These are phyloP conservation scores for Habropoda laboriosa DNA, from an alignment of 1,140 invertebrate species.

Conservation along the genomic window DNA sequence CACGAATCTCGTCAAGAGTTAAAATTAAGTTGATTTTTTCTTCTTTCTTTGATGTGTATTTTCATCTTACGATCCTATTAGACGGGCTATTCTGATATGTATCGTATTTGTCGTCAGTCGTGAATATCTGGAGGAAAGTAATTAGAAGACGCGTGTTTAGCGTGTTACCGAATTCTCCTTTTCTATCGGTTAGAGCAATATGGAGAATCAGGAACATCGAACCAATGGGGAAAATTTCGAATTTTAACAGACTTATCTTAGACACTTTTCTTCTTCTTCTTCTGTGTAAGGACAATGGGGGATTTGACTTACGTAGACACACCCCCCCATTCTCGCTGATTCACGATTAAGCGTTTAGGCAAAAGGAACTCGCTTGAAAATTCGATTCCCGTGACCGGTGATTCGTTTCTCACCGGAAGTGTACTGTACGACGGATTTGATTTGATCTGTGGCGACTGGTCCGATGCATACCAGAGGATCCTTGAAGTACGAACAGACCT, in stretches of 20 bases:
- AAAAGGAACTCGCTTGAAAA: slow-evolving; percentile 76
- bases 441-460: slow-evolving; percentile 89
- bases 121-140: slow-evolving; percentile 66
- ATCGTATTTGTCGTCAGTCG: slow-evolving; percentile 79
- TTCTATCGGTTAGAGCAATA: no score
- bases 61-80: slow-evolving; percentile 68
- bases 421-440: slow-evolving; percentile 87
- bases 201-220: slow-evolving; percentile 30
- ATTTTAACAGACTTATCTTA: slow-evolving; percentile 49
- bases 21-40: not conserved
- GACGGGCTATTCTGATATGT: slow-evolving; percentile 76
- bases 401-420: slow-evolving; percentile 91
- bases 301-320: slow-evolving; percentile 51
- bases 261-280: no score
- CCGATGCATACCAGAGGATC: slow-evolving; percentile 94
- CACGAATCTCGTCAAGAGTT: not conserved
- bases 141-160: slow-evolving; percentile 65
- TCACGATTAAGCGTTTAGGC: slow-evolving; percentile 61
- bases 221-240: slow-evolving; percentile 43
- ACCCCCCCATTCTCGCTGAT: slow-evolving; percentile 17
- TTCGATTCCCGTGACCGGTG: slow-evolving; percentile 82
- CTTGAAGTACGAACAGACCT: slow-evolving; percentile 95
- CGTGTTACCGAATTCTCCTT: not conserved
- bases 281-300: slow-evolving; percentile 22
- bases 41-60: slow-evolving; percentile 12